Conservation (phyloP, 2,888 invertebrate species). For the Steromphala cineraria region DNA sequence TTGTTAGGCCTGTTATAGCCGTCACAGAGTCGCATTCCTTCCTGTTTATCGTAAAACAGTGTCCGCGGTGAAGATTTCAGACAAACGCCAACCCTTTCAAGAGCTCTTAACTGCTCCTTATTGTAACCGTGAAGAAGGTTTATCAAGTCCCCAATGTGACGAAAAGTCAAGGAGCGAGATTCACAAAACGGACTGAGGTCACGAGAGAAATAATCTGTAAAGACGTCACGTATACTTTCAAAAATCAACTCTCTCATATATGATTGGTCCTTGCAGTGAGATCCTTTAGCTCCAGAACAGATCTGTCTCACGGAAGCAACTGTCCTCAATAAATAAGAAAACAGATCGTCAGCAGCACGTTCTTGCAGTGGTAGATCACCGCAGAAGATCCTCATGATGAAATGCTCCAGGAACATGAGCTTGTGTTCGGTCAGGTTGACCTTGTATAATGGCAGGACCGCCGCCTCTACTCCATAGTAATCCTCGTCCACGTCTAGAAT, state of each 20-base stretch:
- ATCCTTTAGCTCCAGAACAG: background rate
- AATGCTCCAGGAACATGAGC: conserved; percentile 39
- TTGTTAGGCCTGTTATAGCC: background rate
- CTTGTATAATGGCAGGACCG: conserved; percentile 50
- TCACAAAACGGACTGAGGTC: background rate
- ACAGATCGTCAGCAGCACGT: conserved; percentile 43
- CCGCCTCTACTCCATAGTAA: conserved; percentile 62
- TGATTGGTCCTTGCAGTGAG: background rate
- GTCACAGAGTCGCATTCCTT: background rate
- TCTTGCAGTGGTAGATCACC: conserved; percentile 48
- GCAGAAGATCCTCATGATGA: conserved; percentile 51
- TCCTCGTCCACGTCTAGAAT: conserved; percentile 68
- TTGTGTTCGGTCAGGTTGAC: conserved; percentile 38
- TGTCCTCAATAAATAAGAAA: conserved; percentile 6
- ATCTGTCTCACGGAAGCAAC: conserved; percentile 9
- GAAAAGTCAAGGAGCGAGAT: background rate
- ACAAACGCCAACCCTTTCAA: conserved; percentile 58
- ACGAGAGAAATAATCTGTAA: background rate
- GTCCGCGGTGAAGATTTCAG: conserved; percentile 46
- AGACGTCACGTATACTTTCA: conserved; percentile 25
- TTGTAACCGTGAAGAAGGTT: conserved; percentile 21
- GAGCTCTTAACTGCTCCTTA: conserved; percentile 41
- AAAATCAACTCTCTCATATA: conserved; percentile 31
- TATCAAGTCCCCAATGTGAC: background rate
- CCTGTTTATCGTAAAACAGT: conserved; percentile 18